These are phyloP conservation scores for Cyphomyrus plagiostoma DNA, from an alignment of 2,113 vertebrate genomes.

Conservation along the genomic window DNA sequence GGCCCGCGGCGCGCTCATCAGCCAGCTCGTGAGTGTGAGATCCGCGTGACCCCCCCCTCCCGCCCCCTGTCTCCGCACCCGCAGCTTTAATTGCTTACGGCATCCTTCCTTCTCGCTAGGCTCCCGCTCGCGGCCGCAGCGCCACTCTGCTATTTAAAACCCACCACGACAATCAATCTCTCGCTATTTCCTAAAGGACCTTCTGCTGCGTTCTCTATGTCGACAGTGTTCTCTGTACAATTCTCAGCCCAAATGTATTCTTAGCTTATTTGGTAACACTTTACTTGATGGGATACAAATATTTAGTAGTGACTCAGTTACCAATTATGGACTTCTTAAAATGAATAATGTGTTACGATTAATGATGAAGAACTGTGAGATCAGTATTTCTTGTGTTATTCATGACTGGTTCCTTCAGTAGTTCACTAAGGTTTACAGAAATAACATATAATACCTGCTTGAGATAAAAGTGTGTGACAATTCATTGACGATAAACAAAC, in stretches of 20 bases:
- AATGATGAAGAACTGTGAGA: too few relatives aligned
- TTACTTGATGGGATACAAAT: too few relatives aligned
- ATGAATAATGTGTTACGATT: too few relatives aligned
- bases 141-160: slow-evolving; percentile 49
- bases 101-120: slow-evolving; percentile 65
- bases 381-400: too few relatives aligned
- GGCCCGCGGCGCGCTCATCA: neutral
- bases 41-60: slow-evolving; percentile 21
- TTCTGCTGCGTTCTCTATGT: neutral
- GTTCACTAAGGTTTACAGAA: too few relatives aligned
- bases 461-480: too few relatives aligned
- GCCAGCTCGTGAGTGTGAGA: slow-evolving; percentile 17
- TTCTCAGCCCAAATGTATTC: neutral
- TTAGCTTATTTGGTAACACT: neutral
- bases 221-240: neutral
- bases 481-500: too few relatives aligned
- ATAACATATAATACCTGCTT: too few relatives aligned
- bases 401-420: too few relatives aligned
- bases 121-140: neutral
- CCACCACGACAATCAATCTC: slow-evolving; percentile 39
- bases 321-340: too few relatives aligned
- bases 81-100: slow-evolving; percentile 77
- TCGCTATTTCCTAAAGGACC: neutral
- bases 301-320: too few relatives aligned
- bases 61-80: slow-evolving; percentile 55